phyloP scores from a whole-genome alignment of 1,140 invertebrate species.

The Eufriesea mexicana region DNA sequence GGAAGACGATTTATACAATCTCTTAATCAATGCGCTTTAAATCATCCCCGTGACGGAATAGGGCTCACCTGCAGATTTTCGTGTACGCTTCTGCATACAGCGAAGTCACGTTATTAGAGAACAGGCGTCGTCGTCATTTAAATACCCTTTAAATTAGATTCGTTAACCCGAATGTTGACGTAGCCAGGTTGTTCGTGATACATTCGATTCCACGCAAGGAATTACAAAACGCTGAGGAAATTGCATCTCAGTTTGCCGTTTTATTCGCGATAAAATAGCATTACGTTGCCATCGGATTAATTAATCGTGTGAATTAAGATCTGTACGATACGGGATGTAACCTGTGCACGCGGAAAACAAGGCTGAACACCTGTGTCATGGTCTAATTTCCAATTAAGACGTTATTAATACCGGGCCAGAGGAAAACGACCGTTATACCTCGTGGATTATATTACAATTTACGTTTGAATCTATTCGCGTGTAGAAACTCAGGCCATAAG shows the following conservation, averaged over 20 bases:
- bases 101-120: slow-evolving; percentile 37
- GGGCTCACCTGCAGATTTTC: slow-evolving; percentile 37
- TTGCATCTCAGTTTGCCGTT: too few relatives aligned
- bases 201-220: too few relatives aligned
- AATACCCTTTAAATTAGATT: slow-evolving; percentile 44
- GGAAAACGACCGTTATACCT: slow-evolving; percentile 42
- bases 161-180: not conserved
- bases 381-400: slow-evolving; percentile 66
- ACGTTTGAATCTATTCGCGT: slow-evolving; percentile 50
- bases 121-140: not conserved
- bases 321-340: slow-evolving; percentile 11
- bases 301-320: slow-evolving; percentile 48
- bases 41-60: slow-evolving; percentile 54
- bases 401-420: slow-evolving; percentile 57
- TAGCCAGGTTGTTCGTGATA: not conserved
- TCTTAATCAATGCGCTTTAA: slow-evolving; percentile 58
- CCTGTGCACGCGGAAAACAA: slow-evolving; percentile 44
- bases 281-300: not conserved
- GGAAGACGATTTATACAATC: slow-evolving; percentile 45
- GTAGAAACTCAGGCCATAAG: slow-evolving; percentile 13
- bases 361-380: slow-evolving; percentile 52
- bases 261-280: not conserved
- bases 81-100: slow-evolving; percentile 29
- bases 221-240: too few relatives aligned
- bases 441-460: slow-evolving; percentile 63